phyloP scores from a whole-genome alignment of 2,113 vertebrate genomes.

The Melanocharis versteri region DNA sequence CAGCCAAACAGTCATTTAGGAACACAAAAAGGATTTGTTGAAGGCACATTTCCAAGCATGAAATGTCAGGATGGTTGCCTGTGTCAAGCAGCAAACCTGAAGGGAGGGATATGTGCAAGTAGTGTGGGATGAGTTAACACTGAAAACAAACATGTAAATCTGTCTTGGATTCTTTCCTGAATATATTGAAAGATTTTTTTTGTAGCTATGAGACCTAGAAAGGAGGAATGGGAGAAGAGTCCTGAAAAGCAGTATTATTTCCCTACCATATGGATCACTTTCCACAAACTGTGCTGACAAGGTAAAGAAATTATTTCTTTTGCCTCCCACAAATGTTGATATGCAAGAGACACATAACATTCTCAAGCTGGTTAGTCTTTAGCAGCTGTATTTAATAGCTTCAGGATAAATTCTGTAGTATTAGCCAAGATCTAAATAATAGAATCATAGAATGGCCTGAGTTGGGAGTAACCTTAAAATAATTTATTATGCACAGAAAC shows the following conservation, averaged over 20 bases:
- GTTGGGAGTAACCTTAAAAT: neutral
- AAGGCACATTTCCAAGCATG: conserved; percentile 2
- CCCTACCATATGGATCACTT: neutral
- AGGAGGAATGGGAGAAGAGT: neutral
- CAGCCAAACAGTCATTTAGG: conserved; percentile 14
- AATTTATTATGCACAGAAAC: neutral
- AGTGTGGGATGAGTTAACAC: neutral
- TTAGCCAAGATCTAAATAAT: neutral
- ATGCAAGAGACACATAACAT: neutral
- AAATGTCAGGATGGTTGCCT: conserved; percentile 3
- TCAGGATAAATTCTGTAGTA: neutral
- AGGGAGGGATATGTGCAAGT: neutral
- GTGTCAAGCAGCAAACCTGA: neutral
- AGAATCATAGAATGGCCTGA: neutral
- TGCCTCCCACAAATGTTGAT: neutral
- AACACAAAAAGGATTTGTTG: conserved; percentile 25
- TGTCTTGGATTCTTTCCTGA: conserved; percentile 26
- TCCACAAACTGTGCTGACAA: neutral
- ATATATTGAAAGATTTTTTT: neutral
- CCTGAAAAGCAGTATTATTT: neutral
- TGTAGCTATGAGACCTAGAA: neutral
- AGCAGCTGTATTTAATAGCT: conserved; percentile 11
- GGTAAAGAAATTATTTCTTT: neutral
- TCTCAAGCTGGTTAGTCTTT: neutral
- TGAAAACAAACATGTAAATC: conserved; percentile 1